Evolutionary conservation across 2,113 vertebrate species (phyloP).

Genomic region (Tragelaphus buxtoni): DNA sequence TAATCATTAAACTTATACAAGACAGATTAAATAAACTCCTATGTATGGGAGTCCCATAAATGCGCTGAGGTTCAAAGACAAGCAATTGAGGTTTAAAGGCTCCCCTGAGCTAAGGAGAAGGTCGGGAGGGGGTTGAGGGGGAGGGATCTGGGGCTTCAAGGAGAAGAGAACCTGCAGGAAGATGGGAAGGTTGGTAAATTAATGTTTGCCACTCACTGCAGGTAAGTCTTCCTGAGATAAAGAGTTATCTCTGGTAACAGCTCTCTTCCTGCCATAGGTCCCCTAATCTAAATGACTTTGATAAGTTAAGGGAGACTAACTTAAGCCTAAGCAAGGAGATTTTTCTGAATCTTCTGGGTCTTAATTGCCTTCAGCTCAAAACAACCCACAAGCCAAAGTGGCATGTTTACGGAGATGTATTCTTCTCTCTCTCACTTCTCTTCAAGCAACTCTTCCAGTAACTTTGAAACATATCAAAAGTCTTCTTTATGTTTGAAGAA

Average conservation of each 20-base stretch:
- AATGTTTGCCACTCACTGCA: background rate
- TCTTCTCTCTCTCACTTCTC: background rate
- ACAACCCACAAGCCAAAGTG: background rate
- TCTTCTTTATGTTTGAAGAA: background rate
- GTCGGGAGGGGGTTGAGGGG: no score
- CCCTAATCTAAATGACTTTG: background rate
- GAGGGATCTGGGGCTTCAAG: background rate
- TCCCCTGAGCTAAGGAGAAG: background rate
- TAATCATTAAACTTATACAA: background rate
- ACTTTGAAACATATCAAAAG: no score
- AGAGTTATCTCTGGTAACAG: background rate
- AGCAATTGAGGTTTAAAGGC: background rate
- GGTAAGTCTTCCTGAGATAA: background rate
- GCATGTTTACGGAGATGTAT: background rate
- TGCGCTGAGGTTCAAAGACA: background rate
- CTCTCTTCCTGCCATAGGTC: background rate
- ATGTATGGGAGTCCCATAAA: background rate
- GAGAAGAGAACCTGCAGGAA: background rate
- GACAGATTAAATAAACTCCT: background rate
- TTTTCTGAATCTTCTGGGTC: background rate
- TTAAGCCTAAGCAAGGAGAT: background rate
- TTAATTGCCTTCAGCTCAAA: background rate
- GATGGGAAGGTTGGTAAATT: background rate
- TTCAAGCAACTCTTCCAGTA: background rate
- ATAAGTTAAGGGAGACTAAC: background rate